Conservation (phyloP, 2,888 invertebrate species). For the Alitta virens region DNA sequence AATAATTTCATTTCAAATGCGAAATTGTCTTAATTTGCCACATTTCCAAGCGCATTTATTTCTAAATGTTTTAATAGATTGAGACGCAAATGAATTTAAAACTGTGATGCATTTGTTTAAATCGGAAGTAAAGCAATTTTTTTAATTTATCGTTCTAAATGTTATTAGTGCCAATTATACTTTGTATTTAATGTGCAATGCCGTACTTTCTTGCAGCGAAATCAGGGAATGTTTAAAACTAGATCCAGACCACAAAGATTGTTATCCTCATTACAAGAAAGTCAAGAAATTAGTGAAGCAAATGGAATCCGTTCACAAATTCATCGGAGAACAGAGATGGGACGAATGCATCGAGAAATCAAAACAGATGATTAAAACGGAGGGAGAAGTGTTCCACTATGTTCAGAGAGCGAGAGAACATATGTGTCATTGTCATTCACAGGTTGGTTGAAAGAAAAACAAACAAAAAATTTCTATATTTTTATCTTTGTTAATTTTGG, state of each 20-base stretch:
- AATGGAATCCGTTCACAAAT: conserved; percentile 56
- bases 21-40: too few species aligned
- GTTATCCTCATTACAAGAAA: conserved; percentile 94
- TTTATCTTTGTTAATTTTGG: too few species aligned
- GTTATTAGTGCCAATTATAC: neutral
- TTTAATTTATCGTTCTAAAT: too few species aligned
- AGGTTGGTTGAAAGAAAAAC: conserved; percentile 44
- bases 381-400: conserved; percentile 64
- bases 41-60: too few species aligned
- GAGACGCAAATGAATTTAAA: too few species aligned
- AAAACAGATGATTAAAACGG: conserved; percentile 65
- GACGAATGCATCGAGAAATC: conserved; percentile 62
- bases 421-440: conserved; percentile 73
- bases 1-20: too few species aligned
- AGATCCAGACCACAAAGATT: conserved; percentile 95
- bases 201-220: conserved; percentile 63
- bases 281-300: conserved; percentile 88
- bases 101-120: neutral
- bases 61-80: too few species aligned
- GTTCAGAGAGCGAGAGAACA: conserved; percentile 67
- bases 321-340: conserved; percentile 45
- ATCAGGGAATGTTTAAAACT: conserved; percentile 94
- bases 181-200: neutral
- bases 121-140: too few species aligned
- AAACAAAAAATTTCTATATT: too few species aligned